Evolutionary conservation across 2,888 invertebrate species (phyloP).

Genomic region (Acanthosepion pharaonis): DNA sequence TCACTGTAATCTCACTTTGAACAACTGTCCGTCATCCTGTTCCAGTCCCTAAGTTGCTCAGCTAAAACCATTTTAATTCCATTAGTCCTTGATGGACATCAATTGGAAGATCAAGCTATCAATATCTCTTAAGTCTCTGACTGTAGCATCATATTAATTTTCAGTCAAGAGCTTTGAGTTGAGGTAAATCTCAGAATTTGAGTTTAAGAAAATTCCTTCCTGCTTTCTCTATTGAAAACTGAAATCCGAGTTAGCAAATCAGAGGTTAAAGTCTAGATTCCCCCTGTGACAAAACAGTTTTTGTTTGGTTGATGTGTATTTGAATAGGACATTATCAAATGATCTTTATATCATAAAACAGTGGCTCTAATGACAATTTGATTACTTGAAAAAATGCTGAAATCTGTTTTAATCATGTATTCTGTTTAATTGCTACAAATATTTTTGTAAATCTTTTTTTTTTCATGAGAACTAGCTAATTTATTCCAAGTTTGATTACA

Average conservation of each 20-base stretch:
- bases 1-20: slow-evolving; percentile 33
- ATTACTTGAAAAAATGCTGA: too few species aligned
- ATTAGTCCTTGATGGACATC: slow-evolving; percentile 33
- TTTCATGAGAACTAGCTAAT: too few species aligned
- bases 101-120: slow-evolving; percentile 18
- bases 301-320: too few species aligned
- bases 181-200: background rate
- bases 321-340: too few species aligned
- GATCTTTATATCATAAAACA: too few species aligned
- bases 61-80: background rate
- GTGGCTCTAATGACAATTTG: too few species aligned
- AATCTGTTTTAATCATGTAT: too few species aligned
- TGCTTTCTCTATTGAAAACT: background rate
- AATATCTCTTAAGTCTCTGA: background rate
- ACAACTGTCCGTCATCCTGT: background rate
- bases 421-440: too few species aligned
- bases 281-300: too few species aligned
- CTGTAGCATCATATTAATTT: background rate
- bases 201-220: background rate
- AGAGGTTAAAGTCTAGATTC: background rate
- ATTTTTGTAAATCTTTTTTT: too few species aligned
- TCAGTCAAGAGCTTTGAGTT: background rate
- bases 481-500: too few species aligned
- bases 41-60: background rate
- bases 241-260: background rate